Percentiles rank a stretch among this genome's conserved stretches.
Conservation (phyloP, 2,113 vertebrate genomes). For the Edolisoma coerulescens region DNA sequence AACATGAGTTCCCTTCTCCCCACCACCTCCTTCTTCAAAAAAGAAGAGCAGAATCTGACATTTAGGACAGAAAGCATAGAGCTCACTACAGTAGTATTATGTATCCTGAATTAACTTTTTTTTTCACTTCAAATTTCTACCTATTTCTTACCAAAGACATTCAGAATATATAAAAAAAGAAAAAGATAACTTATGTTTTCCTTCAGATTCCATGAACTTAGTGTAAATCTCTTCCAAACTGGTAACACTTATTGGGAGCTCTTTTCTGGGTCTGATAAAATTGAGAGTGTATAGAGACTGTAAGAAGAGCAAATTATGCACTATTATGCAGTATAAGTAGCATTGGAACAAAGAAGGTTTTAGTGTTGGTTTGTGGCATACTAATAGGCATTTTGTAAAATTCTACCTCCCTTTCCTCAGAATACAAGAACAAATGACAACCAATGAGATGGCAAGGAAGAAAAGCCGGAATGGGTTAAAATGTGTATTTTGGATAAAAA, state of each 20-base stretch:
- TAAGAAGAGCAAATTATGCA: neutral
- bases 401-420: neutral
- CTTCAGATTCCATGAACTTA: neutral
- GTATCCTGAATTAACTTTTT: neutral
- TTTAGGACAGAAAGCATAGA: neutral
- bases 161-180: neutral
- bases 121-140: neutral
- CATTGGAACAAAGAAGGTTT: neutral
- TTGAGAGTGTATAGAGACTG: neutral
- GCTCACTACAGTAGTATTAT: neutral
- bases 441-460: neutral
- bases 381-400: neutral
- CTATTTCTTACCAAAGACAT: neutral
- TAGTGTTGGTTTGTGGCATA: neutral
- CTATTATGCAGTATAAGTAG: neutral
- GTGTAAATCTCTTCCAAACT: neutral
- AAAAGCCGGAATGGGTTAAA: neutral
- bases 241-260: neutral
- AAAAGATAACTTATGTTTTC: fast-evolving
- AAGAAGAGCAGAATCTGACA: neutral
- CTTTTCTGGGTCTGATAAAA: neutral
- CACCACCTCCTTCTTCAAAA: neutral
- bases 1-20: neutral
- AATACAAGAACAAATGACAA: neutral
- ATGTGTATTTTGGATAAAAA: neutral